A percentile compares a stretch with the other conserved stretches of the same genome.
phyloP scores from a whole-genome alignment of 1,140 invertebrate genomes.

The Zeugodacus cucurbitae region DNA sequence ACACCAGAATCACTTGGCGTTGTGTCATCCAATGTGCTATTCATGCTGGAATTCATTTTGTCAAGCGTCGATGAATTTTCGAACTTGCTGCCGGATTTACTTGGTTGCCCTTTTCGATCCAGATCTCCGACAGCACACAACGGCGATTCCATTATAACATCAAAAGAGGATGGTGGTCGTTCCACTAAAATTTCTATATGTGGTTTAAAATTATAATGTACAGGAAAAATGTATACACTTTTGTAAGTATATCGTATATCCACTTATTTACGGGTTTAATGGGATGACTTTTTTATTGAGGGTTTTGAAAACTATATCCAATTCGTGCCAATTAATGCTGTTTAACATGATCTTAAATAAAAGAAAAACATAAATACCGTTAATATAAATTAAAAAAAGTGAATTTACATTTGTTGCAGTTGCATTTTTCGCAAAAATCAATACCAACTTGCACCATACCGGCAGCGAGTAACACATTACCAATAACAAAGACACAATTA shows the following conservation, averaged over 20 bases:
- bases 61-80: slow-evolving; percentile 41
- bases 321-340: slow-evolving; percentile 4
- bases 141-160: slow-evolving; percentile 62
- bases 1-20: slow-evolving; percentile 68
- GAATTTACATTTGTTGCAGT: neutral
- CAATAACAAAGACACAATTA: neutral
- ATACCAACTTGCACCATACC: slow-evolving; percentile 22
- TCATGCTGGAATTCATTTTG: slow-evolving; percentile 61
- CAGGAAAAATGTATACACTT: slow-evolving; percentile 18
- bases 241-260: slow-evolving; percentile 46
- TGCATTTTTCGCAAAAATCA: neutral
- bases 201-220: neutral
- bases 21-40: slow-evolving; percentile 61
- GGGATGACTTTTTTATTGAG: neutral
- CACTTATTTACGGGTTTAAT: slow-evolving; percentile 10
- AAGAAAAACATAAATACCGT: neutral
- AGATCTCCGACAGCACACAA: slow-evolving; percentile 46
- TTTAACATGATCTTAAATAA: neutral
- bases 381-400: neutral
- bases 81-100: slow-evolving; percentile 46
- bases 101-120: slow-evolving; percentile 48
- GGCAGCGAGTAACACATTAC: neutral
- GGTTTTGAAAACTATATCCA: neutral
- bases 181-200: slow-evolving; percentile 50
- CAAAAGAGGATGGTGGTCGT: slow-evolving; percentile 49